These are phyloP conservation scores for Anhinga anhinga DNA, from an alignment of 2,113 vertebrate genomes.

Conservation along the genomic window DNA sequence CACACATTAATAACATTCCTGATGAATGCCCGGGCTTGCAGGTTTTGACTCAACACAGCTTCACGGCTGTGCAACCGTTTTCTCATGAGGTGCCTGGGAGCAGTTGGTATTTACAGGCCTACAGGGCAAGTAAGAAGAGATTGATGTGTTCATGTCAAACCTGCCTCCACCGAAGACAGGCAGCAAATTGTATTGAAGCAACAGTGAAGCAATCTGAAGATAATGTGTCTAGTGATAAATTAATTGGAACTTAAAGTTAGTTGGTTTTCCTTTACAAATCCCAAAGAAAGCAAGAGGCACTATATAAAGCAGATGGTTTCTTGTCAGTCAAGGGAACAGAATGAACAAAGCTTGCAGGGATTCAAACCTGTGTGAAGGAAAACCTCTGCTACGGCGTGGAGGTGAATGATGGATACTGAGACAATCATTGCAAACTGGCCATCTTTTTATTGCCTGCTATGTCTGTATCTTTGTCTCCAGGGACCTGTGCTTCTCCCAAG, in stretches of 20 bases:
- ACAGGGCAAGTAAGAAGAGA: background rate
- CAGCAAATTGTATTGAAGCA: background rate
- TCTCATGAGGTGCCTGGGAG: background rate
- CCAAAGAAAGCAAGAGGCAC: background rate
- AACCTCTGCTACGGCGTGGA: background rate
- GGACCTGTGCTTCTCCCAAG: background rate
- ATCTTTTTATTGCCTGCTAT: background rate
- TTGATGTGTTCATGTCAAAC: background rate
- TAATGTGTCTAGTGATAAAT: background rate
- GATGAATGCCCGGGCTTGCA: background rate
- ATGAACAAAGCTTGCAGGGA: background rate
- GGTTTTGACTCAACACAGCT: background rate
- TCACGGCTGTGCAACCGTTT: background rate
- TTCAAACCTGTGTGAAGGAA: background rate
- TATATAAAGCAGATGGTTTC: background rate
- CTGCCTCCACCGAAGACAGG: background rate
- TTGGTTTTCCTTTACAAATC: background rate
- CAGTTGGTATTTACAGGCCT: background rate
- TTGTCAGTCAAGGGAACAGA: background rate
- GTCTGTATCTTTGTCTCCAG: background rate
- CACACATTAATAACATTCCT: background rate
- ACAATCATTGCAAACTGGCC: background rate
- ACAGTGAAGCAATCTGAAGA: background rate
- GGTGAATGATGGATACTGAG: background rate
- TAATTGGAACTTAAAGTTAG: background rate